Conservation (phyloP, 2,797 vertebrate genomes). For the Arrhamphus sclerolepis region DNA sequence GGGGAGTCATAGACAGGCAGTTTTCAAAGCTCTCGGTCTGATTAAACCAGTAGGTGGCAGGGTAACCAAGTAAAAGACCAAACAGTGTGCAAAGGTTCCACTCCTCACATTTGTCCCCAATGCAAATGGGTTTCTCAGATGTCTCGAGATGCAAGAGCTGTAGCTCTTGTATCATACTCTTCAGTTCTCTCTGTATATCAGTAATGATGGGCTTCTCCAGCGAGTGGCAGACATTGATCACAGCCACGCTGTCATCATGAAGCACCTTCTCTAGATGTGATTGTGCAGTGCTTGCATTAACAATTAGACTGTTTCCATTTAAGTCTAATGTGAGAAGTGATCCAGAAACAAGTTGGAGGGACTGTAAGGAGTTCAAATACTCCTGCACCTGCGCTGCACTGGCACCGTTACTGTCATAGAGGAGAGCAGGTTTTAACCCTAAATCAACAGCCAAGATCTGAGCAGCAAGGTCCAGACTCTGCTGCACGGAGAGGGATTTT, state of each 20-base stretch:
- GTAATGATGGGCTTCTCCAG: constrained; percentile 73
- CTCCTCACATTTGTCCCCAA: constrained; percentile 56
- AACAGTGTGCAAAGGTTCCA: constrained; percentile 92
- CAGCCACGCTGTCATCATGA: constrained; percentile 25
- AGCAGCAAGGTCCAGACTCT: constrained; percentile 82
- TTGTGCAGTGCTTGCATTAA: constrained; percentile 67
- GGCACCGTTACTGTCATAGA: constrained; percentile 86
- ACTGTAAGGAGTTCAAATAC: constrained; percentile 81
- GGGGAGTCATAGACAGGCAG: constrained; percentile 87
- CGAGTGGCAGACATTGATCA: constrained; percentile 82
- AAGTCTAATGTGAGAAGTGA: constrained; percentile 80
- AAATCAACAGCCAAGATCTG: constrained; percentile 85
- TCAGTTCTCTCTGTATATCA: constrained; percentile 48
- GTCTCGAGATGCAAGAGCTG: constrained; percentile 37
- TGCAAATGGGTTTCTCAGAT: constrained; percentile 31
- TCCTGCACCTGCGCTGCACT: constrained; percentile 75
- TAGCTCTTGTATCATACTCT: constrained; percentile 55
- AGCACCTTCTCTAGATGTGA: constrained; percentile 71
- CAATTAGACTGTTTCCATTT: constrained; percentile 78
- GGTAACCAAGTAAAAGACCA: constrained; percentile 91
- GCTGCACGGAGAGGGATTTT: constrained; percentile 67
- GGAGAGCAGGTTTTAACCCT: constrained; percentile 88
- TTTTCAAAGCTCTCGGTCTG: constrained; percentile 78
- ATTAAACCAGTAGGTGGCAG: constrained; percentile 87
- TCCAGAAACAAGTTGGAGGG: constrained; percentile 66